phyloP scores from a whole-genome alignment of 2,113 vertebrate species.

The Pseudopodoces humilis region DNA sequence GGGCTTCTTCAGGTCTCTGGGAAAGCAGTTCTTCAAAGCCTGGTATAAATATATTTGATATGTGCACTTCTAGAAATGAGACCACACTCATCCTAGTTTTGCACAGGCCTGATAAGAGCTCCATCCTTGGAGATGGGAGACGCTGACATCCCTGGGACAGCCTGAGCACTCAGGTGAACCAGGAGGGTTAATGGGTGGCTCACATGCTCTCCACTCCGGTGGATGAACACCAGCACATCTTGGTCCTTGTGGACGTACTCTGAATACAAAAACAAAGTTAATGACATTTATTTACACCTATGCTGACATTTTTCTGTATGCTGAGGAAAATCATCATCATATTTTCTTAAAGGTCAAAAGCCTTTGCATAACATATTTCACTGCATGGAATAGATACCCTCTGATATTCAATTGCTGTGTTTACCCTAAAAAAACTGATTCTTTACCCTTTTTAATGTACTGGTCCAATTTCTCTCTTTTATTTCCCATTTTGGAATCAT shows the following conservation, averaged over 20 bases:
- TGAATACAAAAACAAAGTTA: conserved; percentile 40
- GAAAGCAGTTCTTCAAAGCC: background rate
- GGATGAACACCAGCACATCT: background rate
- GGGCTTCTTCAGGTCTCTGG: background rate
- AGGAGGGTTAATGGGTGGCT: background rate
- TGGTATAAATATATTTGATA: background rate
- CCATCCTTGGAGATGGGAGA: background rate
- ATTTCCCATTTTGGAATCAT: background rate
- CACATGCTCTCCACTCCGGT: background rate
- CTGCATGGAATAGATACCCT: background rate
- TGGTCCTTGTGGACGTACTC: background rate
- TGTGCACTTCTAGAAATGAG: background rate
- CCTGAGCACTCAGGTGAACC: background rate
- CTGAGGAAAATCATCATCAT: conserved; percentile 42
- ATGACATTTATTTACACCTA: conserved; percentile 55
- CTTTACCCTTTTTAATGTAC: conserved; percentile 6
- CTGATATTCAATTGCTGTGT: conserved; percentile 8
- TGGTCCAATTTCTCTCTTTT: background rate
- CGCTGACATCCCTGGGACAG: background rate
- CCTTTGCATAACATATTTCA: conserved; percentile 44
- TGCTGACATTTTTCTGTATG: conserved; percentile 54
- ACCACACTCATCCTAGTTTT: background rate
- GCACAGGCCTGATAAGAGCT: background rate
- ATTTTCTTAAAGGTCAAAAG: conserved; percentile 60
- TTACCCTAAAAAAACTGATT: background rate